Percentiles rank a stretch among this genome's conserved stretches.
Evolutionary conservation across 2,113 vertebrate genomes (phyloP).

Genomic region (Saiga tatarica): DNA sequence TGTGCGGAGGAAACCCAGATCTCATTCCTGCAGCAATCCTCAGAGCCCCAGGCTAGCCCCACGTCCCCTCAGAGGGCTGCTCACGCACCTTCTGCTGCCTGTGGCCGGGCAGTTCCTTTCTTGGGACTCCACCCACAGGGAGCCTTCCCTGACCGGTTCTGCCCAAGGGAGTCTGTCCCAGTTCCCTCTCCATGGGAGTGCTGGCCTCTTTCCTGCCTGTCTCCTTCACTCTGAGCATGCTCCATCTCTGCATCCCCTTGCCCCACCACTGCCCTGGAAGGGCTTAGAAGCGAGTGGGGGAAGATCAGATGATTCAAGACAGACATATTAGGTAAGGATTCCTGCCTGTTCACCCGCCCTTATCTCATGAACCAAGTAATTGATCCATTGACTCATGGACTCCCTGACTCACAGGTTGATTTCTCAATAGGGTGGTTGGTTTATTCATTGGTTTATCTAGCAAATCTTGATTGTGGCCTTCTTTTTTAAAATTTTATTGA

Average conservation of each 20-base stretch:
- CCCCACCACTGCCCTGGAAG: neutral
- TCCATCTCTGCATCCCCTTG: neutral
- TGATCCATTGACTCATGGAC: neutral
- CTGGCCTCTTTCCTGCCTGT: neutral
- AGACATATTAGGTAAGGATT: neutral
- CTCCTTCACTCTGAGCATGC: neutral
- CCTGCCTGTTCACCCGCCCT: neutral
- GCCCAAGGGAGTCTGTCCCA: neutral
- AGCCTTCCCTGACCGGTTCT: neutral
- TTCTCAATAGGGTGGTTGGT: neutral
- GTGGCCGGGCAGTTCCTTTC: neutral
- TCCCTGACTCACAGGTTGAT: neutral
- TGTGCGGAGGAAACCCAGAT: neutral
- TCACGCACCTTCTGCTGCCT: rapidly evolving
- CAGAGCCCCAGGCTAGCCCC: no score
- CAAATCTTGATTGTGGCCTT: no score
- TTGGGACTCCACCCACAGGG: neutral
- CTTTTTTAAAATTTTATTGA: neutral
- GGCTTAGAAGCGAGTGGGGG: neutral
- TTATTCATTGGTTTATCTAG: neutral
- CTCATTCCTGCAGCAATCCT: rapidly evolving
- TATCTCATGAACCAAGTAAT: neutral
- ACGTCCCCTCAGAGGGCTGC: rapidly evolving
- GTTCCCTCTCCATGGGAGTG: neutral
- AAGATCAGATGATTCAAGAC: neutral